Evolutionary conservation across 1,140 invertebrate species (phyloP).

Genomic region (Macrobrachium nipponense): DNA sequence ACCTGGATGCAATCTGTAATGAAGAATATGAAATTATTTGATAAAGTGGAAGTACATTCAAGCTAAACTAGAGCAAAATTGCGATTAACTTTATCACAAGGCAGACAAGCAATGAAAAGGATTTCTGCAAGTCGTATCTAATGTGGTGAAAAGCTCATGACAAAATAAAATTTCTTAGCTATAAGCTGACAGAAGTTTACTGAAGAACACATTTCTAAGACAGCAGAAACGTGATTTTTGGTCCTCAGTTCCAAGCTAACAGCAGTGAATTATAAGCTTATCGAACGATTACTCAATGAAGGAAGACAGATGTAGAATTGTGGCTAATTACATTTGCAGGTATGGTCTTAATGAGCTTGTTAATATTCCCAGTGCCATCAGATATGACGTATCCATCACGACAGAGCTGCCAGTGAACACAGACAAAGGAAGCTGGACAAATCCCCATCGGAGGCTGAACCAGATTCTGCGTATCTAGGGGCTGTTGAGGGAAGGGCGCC

Average conservation of each 20-base stretch:
- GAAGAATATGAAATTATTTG: not conserved
- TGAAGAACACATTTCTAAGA: too few relatives aligned
- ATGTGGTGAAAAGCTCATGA: too few relatives aligned
- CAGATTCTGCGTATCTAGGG: constrained; percentile 21
- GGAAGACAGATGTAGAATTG: not conserved
- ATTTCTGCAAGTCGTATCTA: too few relatives aligned
- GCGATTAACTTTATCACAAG: not conserved
- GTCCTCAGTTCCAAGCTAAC: too few relatives aligned
- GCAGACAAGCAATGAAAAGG: not conserved
- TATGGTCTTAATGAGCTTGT: constrained; percentile 32
- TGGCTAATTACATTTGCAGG: constrained; percentile 28
- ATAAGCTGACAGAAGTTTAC: too few relatives aligned
- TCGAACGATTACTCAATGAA: not conserved
- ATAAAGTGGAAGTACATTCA: not conserved
- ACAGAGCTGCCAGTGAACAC: constrained; percentile 51
- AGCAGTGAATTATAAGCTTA: not conserved
- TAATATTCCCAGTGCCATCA: constrained; percentile 37
- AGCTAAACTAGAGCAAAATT: not conserved
- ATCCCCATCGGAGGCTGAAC: constrained; percentile 32
- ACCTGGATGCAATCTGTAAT: constrained; percentile 1
- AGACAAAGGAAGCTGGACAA: constrained; percentile 17
- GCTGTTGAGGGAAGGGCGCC: not conserved
- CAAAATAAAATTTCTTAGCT: too few relatives aligned
- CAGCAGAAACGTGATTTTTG: too few relatives aligned
- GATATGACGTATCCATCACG: constrained; percentile 38